These are phyloP conservation scores for Hecatera dysodea DNA, from an alignment of 2,888 invertebrate genomes.

Conservation along the genomic window DNA sequence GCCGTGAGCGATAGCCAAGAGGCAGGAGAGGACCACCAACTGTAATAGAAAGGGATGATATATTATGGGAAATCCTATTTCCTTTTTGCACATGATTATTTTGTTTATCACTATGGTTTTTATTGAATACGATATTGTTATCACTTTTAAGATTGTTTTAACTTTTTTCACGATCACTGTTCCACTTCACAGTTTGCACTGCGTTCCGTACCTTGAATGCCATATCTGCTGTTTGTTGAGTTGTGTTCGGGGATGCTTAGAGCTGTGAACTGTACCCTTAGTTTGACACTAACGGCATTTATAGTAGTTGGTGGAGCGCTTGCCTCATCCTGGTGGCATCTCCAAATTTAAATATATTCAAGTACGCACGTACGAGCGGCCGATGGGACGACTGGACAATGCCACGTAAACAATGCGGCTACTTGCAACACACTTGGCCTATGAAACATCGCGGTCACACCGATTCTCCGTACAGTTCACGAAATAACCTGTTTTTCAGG, in stretches of 20 bases:
- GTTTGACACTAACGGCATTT: slow-evolving; percentile 83
- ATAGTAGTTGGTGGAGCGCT: slow-evolving; percentile 82
- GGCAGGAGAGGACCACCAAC: slow-evolving; percentile 86
- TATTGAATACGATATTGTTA: slow-evolving; percentile 1
- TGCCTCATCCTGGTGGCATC: slow-evolving; percentile 89
- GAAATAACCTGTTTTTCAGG: slow-evolving; percentile 75
- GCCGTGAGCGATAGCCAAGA: slow-evolving; percentile 80
- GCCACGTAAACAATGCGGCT: slow-evolving; percentile 86
- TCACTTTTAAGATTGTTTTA: slow-evolving; percentile 53
- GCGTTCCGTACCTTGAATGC: slow-evolving; percentile 86
- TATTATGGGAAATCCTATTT: slow-evolving; percentile 1
- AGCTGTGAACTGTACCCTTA: slow-evolving; percentile 86
- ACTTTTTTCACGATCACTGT: slow-evolving; percentile 67
- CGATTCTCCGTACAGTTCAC: slow-evolving; percentile 77
- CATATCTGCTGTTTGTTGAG: slow-evolving; percentile 80
- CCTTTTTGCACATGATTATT: background rate
- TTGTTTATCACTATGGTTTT: background rate
- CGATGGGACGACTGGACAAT: slow-evolving; percentile 87
- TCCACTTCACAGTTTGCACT: slow-evolving; percentile 75
- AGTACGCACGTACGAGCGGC: slow-evolving; percentile 89
- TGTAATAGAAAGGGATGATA: slow-evolving; percentile 64
- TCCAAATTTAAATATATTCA: slow-evolving; percentile 91
- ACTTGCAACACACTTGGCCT: slow-evolving; percentile 86
- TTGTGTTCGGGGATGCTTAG: slow-evolving; percentile 84
- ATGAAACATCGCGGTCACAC: slow-evolving; percentile 85